These are phyloP conservation scores for Octonoba sinensis DNA, from an alignment of 2,888 invertebrate species.

Conservation along the genomic window DNA sequence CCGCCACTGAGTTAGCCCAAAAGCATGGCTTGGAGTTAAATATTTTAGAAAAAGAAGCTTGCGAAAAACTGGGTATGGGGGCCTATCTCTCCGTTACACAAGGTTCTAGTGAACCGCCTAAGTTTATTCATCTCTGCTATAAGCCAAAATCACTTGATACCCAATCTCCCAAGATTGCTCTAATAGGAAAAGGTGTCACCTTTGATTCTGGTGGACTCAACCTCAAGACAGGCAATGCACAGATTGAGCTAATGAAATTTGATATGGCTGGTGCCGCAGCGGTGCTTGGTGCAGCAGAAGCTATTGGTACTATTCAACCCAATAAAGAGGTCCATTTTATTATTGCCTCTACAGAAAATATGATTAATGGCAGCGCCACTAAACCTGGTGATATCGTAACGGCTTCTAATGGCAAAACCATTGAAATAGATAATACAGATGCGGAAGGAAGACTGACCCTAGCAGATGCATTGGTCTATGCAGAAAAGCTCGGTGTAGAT, in stretches of 20 bases:
- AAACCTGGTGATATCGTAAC: conserved; percentile 17
- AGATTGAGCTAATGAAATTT: conserved; percentile 16
- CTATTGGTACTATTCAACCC: conserved; percentile 13
- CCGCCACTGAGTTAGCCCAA: too few species aligned
- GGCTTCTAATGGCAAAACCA: conserved; percentile 52
- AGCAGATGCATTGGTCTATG: conserved; percentile 49
- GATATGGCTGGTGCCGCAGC: conserved; percentile 22
- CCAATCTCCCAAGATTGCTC: too few species aligned
- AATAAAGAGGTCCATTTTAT: too few species aligned
- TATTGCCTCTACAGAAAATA: conserved; percentile 24
- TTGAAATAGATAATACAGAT: conserved; percentile 55
- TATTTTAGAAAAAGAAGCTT: too few species aligned
- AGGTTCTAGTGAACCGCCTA: too few species aligned
- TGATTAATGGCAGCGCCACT: conserved; percentile 4
- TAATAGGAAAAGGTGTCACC: conserved; percentile 32
- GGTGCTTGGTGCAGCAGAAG: conserved; percentile 9
- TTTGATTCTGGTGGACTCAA: conserved; percentile 22
- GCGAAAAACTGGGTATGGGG: too few species aligned
- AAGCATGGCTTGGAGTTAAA: too few species aligned
- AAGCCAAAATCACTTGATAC: too few species aligned
- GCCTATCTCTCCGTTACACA: too few species aligned
- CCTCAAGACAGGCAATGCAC: conserved; percentile 5
- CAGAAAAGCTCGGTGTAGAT: conserved; percentile 19
- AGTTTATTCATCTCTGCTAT: too few species aligned
- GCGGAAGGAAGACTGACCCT: too few species aligned